Evolutionary conservation across 2,113 vertebrate species (phyloP), one percentile per base, ranked within the genome.

Genomic region (Tauraco erythrolophus): DNA sequence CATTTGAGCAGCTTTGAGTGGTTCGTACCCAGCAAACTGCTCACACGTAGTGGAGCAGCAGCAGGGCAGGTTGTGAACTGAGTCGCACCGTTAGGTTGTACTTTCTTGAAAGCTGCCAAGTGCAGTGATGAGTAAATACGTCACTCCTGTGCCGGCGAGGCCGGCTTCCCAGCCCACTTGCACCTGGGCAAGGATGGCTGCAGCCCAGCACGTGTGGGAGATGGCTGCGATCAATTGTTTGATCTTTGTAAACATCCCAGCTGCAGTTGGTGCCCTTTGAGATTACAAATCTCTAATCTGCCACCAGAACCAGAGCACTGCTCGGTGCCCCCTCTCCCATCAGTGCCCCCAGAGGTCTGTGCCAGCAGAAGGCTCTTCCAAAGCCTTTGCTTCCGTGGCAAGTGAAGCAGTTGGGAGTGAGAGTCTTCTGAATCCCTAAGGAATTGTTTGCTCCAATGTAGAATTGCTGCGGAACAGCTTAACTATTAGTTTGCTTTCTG

Each of bases 391-490:
- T 2, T 14, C 48, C 33, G 0, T 5, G 24, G 19, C 10, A 4
- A 21, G 12, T 5, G 14, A 31, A n/a, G 16, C 5, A 37, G 22
- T 45, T 15, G 5, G 50, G 69, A 41, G 56, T 2, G 23, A 50
- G 57, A 41, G 37, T 11, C 25, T 22, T 25, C 23, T 4, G 76
- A 43, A 3, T 7, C 37, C 53, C 53, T 22, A 1, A 3, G 0
- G 35, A 30, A 2, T n/a, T 16, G 25, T 39, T 43, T 54, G 25
- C 62, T 39, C 33, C 30, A 43, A 46, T 15, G 33, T 8, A 12
- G 61, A 31, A 33, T 39, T 18, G 0, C 37, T 9, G 17, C 3
- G 0, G 25, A 12, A 10, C 0, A 1, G 18, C 43, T 31, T 6
- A 31, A 15, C 6, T 39, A 1, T 28, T 27, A 2, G 6, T 12